These are phyloP conservation scores for Pseudomyrmex flavicornis DNA, from an alignment of 1,140 invertebrate species.

Conservation along the genomic window DNA sequence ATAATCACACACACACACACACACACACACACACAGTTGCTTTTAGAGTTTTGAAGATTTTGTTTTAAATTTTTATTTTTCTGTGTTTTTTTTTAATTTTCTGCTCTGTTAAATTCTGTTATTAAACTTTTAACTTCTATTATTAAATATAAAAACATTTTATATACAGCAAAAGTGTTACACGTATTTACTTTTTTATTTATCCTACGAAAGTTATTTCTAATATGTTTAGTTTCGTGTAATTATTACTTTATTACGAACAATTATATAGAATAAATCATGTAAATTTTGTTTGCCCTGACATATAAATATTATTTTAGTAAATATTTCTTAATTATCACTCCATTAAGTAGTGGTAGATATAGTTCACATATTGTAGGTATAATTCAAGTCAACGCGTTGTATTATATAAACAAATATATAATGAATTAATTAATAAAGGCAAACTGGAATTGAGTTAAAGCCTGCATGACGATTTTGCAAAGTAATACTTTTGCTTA, in stretches of 20 bases:
- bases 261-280: conserved; percentile 21
- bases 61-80: no score
- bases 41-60: no score
- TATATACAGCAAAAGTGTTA: no score
- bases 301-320: conserved; percentile 34
- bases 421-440: conserved; percentile 39
- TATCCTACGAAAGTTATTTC: not conserved
- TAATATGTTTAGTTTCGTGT: not conserved
- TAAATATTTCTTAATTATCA: conserved; percentile 3
- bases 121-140: no score
- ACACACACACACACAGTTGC: no score
- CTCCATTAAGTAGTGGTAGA: not conserved
- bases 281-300: not conserved
- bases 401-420: conserved; percentile 37
- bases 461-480: conserved; percentile 3
- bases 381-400: conserved; percentile 32
- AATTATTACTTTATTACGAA: not conserved
- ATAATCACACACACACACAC: no score
- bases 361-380: not conserved
- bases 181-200: no score
- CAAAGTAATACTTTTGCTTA: not conserved
- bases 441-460: conserved; percentile 26
- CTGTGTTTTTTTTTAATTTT: no score
- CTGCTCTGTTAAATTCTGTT: no score
- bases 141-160: no score